Base-by-base conservation (phyloP, 1,140 invertebrate genomes). In the Drosophila suzukii region DNA sequence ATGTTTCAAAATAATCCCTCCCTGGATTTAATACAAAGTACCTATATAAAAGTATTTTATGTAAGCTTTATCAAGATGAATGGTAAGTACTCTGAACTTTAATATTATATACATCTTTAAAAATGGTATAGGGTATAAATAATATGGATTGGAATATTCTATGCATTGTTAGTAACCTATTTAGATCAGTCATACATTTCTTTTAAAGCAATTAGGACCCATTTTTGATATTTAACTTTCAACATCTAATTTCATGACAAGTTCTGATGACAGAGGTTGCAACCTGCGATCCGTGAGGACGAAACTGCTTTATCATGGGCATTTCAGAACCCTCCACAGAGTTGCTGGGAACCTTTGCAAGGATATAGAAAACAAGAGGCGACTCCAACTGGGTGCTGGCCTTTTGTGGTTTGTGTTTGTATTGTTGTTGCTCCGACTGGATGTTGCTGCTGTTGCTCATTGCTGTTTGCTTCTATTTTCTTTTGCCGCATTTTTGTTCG, bases 361-460 rank as follows among this genome's bases (percentile, higher is more conserved):
- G 58, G 46, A 46, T 59, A 74, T 63, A 57, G 27, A 56, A 54
- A 67, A 61, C 77, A 75, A 75, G 66, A 59, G 71, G 66, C 80
- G 65, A 88, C 83, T 86, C 62, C 75, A 53, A 55, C 79, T 78
- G 74, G 65, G 61, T 76, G 76, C 55, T 88, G 79, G 62, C 83
- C 79, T 89, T 86, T 83, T 86, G 79, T 89, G 83, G 84, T 88
- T 50, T 79, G 62, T 50, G 51, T 78, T 82, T 88, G 27, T 88
- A 43, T 70, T 88, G 81, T 71, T 79, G 27, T 20, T 58, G 49
- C 43, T 44, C 34, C 32, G 49, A 24, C 51, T 63, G 43, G 46
- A 38, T 49, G 44, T 12, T 62, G 38, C 39, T 62, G 38, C 39
- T 60, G 56, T 17, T 71, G 55, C 73, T 57, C 60, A 39, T 41